These are phyloP conservation scores for Tragulus kanchil DNA, from an alignment of 2,113 vertebrate genomes.

Conservation along the genomic window DNA sequence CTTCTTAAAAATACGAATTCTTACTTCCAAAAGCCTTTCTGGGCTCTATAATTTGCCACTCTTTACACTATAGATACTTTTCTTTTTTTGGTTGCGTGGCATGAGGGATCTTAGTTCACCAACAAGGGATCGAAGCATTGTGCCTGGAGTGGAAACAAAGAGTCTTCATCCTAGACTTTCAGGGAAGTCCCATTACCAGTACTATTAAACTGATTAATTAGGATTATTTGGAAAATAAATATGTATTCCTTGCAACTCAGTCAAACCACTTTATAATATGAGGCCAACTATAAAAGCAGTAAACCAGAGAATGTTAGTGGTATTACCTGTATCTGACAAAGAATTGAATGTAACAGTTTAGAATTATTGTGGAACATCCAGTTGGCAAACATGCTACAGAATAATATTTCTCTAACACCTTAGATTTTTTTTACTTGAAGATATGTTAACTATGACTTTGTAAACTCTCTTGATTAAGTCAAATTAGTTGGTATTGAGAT, in stretches of 20 bases:
- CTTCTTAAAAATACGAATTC: not conserved
- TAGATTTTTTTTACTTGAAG: not conserved
- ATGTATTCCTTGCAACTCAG: not conserved
- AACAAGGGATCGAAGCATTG: not conserved
- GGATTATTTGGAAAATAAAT: not conserved
- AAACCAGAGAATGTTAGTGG: not conserved
- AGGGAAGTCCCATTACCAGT: not conserved
- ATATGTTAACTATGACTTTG: not conserved
- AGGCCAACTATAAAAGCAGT: constrained; percentile 28
- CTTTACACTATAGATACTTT: not conserved
- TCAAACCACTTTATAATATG: not conserved
- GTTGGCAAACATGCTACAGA: not conserved
- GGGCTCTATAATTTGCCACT: not conserved
- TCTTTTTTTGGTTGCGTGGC: not conserved
- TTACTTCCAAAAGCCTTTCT: not conserved
- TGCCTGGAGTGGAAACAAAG: not conserved
- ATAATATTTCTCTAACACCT: not conserved
- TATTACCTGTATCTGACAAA: not conserved
- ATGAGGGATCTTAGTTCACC: not conserved
- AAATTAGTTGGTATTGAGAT: not conserved
- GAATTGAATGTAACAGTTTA: not conserved
- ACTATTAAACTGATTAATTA: not conserved
- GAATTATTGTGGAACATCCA: not conserved
- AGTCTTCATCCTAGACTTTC: not conserved
- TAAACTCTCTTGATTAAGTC: not conserved